phyloP scores from a whole-genome alignment of 2,888 invertebrate genomes.

The Bugulina stolonifera region DNA sequence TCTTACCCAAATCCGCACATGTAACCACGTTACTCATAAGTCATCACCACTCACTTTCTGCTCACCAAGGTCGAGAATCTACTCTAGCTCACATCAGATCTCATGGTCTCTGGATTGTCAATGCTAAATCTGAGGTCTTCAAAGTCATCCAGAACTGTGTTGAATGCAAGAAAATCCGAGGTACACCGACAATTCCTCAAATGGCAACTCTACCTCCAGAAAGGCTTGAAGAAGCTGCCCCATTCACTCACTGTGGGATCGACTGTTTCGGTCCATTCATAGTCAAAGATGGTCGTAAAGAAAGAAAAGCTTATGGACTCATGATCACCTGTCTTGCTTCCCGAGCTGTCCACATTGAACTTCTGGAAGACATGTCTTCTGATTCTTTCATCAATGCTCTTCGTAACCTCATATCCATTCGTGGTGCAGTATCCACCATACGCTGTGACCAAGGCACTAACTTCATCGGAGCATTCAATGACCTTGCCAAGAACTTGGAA shows the following conservation, averaged over 20 bases:
- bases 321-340: conserved; percentile 28
- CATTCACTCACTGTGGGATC: conserved; percentile 28
- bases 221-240: conserved; percentile 26
- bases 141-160: conserved; percentile 26
- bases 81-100: conserved; percentile 27
- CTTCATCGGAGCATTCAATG: conserved; percentile 27
- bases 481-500: conserved; percentile 16
- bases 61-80: conserved; percentile 27
- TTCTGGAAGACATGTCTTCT: conserved; percentile 28
- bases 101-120: conserved; percentile 27
- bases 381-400: conserved; percentile 29
- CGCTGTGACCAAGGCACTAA: too few relatives aligned
- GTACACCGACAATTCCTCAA: conserved; percentile 26
- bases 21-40: conserved; percentile 29
- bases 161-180: conserved; percentile 24
- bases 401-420: conserved; percentile 26
- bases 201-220: conserved; percentile 30
- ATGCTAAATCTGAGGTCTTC: background rate
- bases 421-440: conserved; percentile 27
- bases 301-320: conserved; percentile 28
- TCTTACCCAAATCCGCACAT: conserved; percentile 32
- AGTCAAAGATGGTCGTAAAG: background rate
- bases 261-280: background rate
- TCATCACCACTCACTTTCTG: conserved; percentile 7
- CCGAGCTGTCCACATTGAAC: conserved; percentile 29